Evolutionary conservation across 92 coral and sea anemone species (phyloP).

Genomic region (Porites divaricata): DNA sequence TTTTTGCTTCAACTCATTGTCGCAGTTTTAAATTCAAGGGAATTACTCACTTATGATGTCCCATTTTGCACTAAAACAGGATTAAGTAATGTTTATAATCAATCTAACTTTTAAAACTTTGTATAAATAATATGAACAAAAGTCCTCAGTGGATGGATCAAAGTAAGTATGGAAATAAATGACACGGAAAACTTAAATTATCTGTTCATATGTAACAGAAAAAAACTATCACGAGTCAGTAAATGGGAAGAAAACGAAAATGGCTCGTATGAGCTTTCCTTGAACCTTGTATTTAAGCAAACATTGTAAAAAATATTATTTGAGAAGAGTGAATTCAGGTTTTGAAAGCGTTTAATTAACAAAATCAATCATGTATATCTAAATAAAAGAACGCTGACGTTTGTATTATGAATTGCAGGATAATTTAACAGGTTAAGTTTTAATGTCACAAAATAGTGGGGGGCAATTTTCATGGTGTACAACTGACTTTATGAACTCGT

Average conservation of each 20-base stretch:
- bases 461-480: neutral
- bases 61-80: no score
- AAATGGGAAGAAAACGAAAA: neutral
- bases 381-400: neutral
- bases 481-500: neutral
- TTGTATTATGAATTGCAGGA: neutral
- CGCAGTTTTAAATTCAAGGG: no score
- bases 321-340: neutral
- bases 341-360: constrained; percentile 1
- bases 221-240: no score
- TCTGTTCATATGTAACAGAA: no score
- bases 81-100: no score
- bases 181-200: no score
- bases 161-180: no score
- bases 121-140: no score
- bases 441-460: neutral
- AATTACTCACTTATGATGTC: no score
- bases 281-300: neutral
- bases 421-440: neutral
- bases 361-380: constrained; percentile 16
- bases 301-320: neutral
- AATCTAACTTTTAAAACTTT: no score
- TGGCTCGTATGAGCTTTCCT: neutral
- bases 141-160: no score
- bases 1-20: no score